phyloP scores from a whole-genome alignment of 2,797 vertebrate genomes.

The Hemitrygon akajei region DNA sequence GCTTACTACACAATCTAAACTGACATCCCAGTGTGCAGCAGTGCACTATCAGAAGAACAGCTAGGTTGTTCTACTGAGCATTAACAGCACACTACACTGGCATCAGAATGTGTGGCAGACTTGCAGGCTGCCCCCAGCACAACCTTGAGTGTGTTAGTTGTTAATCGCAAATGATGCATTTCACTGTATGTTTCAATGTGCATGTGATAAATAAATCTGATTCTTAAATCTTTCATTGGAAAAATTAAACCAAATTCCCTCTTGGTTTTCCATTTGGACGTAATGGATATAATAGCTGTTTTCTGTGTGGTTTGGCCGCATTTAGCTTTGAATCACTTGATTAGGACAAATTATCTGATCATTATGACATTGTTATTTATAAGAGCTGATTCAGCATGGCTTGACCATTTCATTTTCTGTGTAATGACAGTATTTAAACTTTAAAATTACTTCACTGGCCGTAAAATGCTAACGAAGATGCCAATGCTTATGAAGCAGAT shows the following conservation, averaged over 20 bases:
- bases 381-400: background rate
- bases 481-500: background rate
- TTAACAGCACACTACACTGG: no score
- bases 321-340: background rate
- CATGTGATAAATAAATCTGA: no score
- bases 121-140: no score
- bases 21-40: background rate
- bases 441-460: background rate
- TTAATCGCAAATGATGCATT: no score
- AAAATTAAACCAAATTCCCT: background rate
- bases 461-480: background rate
- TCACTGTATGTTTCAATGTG: no score
- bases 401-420: background rate
- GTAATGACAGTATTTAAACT: background rate
- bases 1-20: background rate
- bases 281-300: background rate
- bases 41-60: background rate
- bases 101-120: no score
- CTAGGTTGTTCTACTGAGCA: background rate
- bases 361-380: background rate
- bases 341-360: background rate
- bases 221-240: no score
- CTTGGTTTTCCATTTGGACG: background rate
- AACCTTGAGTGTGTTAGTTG: no score
- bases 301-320: background rate